A percentile compares a stretch with the other conserved stretches of the same genome.
Evolutionary conservation across 2,888 invertebrate genomes (phyloP).

Genomic region (Oegoconia quadripuncta): DNA sequence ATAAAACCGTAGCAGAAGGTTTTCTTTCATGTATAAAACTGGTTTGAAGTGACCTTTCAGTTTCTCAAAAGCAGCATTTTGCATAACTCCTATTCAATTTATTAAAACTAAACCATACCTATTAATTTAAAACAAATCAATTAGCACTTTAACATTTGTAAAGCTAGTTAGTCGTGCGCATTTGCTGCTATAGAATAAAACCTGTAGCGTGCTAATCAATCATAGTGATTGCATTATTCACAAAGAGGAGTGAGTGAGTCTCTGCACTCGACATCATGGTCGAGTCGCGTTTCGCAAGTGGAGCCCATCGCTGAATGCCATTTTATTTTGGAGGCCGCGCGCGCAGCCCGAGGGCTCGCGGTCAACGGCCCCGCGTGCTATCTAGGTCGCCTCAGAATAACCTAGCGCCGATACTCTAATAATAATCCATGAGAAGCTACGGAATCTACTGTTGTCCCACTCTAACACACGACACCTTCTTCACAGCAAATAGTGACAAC

Average conservation of each 20-base stretch:
- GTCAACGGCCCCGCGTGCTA: constrained; percentile 75
- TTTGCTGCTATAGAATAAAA: no score
- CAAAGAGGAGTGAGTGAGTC: constrained; percentile 50
- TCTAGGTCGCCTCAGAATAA: constrained; percentile 79
- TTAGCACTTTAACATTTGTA: no score
- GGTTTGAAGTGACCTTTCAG: no score
- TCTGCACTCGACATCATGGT: constrained; percentile 58
- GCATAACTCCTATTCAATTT: no score
- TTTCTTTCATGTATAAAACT: no score
- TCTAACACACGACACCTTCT: constrained; percentile 54
- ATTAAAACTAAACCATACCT: no score
- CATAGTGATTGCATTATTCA: constrained; percentile 26
- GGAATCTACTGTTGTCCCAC: constrained; percentile 59
- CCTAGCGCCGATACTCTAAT: constrained; percentile 79
- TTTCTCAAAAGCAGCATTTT: no score
- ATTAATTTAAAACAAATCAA: no score
- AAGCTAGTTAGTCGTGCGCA: no score
- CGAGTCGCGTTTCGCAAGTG: constrained; percentile 73
- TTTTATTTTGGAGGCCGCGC: constrained; percentile 77
- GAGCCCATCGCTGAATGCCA: constrained; percentile 77
- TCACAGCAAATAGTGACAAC: constrained; percentile 50
- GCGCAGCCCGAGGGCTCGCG: constrained; percentile 67
- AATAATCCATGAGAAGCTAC: constrained; percentile 70
- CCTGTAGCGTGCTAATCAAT: constrained; percentile 1
- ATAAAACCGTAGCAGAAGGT: no score